These are phyloP conservation scores for Zygaena filipendulae DNA, from an alignment of 2,888 invertebrate species.

Conservation along the genomic window DNA sequence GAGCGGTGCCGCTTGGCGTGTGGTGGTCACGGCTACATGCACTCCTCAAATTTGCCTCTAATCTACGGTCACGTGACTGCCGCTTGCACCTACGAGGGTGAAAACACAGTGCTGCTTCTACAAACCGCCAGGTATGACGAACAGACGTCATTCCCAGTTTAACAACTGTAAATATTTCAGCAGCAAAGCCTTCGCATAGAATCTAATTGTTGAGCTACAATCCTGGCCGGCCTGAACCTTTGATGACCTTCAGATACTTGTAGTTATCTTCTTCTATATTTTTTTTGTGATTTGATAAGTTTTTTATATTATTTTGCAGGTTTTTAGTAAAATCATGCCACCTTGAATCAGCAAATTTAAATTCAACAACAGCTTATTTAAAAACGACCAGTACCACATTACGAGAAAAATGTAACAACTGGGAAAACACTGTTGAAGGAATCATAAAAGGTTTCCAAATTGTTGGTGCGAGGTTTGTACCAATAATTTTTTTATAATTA, in stretches of 20 bases:
- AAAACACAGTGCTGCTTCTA: conserved; percentile 91
- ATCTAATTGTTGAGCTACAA: too few relatives aligned
- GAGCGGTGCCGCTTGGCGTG: conserved; percentile 89
- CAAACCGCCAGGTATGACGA: conserved; percentile 80
- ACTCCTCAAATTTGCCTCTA: conserved; percentile 84
- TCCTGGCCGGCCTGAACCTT: too few relatives aligned
- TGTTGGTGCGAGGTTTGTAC: conserved; percentile 71
- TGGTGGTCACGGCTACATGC: conserved; percentile 96
- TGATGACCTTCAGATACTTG: too few relatives aligned
- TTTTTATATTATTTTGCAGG: conserved; percentile 30
- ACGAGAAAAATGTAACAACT: conserved; percentile 26
- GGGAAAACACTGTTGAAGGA: conserved; percentile 58
- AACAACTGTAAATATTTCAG: neutral
- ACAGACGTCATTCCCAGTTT: neutral
- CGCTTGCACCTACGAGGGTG: conserved; percentile 95
- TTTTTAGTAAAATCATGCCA: conserved; percentile 84
- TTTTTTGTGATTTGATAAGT: neutral
- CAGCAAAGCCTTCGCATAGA: neutral
- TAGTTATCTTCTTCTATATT: neutral
- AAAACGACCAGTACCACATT: conserved; percentile 29
- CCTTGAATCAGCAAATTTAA: conserved; percentile 67
- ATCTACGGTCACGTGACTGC: conserved; percentile 86
- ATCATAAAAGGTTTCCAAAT: conserved; percentile 70
- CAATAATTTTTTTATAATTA: too few relatives aligned
- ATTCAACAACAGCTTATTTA: conserved; percentile 79